Base-by-base conservation (phyloP, 2,113 vertebrate species). In the Triplophysa tibetana region DNA sequence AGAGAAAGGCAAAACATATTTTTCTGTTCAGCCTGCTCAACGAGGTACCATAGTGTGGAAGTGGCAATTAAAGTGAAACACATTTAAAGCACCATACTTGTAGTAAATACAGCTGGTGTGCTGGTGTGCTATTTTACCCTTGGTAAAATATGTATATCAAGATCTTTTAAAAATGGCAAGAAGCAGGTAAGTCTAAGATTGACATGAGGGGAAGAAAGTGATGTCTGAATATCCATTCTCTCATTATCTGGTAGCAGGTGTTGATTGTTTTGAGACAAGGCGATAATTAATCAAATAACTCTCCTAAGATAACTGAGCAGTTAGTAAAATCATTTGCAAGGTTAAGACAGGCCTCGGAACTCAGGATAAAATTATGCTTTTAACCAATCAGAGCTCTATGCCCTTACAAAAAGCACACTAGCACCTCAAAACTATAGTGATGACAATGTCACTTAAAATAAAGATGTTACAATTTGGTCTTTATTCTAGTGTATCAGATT, bases 271-370 rank as follows among this genome's bases (percentile, higher is more conserved):
- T 17, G 17, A 43, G 54, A 54, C 54, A 23, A 16, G 54, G 69
- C 19, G 2, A 72, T 72, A 58, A 72, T 72, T 33, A 56, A 58
- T 72, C 70, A 73, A 73, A 73, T 73, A 16, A 73, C 21, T 73
- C 1, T 43, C 33, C 38, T n/a, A 43, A 60, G 33, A 60, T 73
- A 43, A 60, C 19, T 61, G 54, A 61, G 54, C 70, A 60, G 54
- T 60, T 61, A 60, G 41, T 61, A 21, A 73, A 73, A 58, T 58
- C 54, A n/a, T 21, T 58, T 19, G 14, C 14, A 16, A 19, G 17
- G 50, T 19, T 45, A 1, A 60, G 33, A 73, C n/a, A 23, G 58
- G 54, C 21, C 21, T 73, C 8, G 43, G 50, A 73, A 43, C 29
- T 43, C 54, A 60, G 4, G n/a, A 19, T 21, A n/a, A 21, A 19